Evolutionary conservation across 2,797 vertebrate genomes (phyloP), one percentile per base, ranked within the genome.

Genomic region (Falco columbarius): DNA sequence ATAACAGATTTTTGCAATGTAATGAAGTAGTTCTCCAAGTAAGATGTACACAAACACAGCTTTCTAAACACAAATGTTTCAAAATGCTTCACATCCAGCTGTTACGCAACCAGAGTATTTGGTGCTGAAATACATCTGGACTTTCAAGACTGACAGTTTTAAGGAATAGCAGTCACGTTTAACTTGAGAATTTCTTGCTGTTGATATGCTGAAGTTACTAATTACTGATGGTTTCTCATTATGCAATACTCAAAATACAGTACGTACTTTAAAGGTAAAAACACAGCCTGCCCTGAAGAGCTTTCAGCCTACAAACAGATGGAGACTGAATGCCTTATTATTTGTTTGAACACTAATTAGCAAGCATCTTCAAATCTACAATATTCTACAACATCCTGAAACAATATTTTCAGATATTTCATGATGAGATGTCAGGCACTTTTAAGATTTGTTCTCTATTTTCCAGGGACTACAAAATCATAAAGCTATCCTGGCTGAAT

Each of bases 181-280:
- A 26, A 44, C 13, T 66, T 9, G 34, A 70, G 47, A 61, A 46
- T 27, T 73, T 86, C 58, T 61, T 20, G 19, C 4, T 12, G 58
- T 3, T 71, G 47, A 10, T 7, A 24, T 6, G 34, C 26, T 77
- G 47, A 75, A 70, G 9, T 55, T 73, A 54, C 8, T 81, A 21
- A 27, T 7, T 36, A 49, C 34, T 30, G 51, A 66, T 3, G 27
- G 54, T 4, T 85, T 85, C 62, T 81, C 44, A 24, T 49, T 74
- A 59, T 34, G 36, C 29, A 44, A 51, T 17, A 38, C 56, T 83
- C 52, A 59, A 47, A 70, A 76, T 23, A 74, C 20, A 10, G 1
- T 9, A 70, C 30, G 26, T 12, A 49, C 30, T 82, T 66, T 20
- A 79, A 71, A 94, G 83, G 76, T 81, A 90, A 83, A 88, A 93